Base-by-base conservation (phyloP, 2,113 vertebrate genomes). In the Felis chaus region DNA sequence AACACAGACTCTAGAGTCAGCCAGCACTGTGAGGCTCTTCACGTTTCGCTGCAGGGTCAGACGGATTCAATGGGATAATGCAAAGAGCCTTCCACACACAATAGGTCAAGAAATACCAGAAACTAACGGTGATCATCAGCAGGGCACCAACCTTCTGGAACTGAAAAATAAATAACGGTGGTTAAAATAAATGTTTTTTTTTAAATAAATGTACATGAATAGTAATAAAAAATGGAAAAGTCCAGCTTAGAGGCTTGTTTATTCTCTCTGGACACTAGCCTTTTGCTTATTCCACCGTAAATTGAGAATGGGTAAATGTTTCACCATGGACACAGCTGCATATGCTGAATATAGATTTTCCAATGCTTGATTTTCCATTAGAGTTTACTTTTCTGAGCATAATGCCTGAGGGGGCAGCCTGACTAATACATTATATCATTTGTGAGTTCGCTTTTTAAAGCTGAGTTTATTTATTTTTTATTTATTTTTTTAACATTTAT, bases 401-500 rank as follows among this genome's bases (percentile, higher is more conserved):
- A 74, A 57, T 71, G 86, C 41, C 65, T 89, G 66, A 91, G 14
- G 45, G 50, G 90, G 12, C 16, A 57, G 45, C 23, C 79, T 69
- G 29, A 85, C 29, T 48, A 80, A 84, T 19, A 89, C 11, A 71
- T 85, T 33, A 31, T 78, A 53, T 27, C 18, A 73, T 66, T 76
- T 86, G 88, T 89, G 71, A 89, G 14, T 57, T 89, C 12, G 23
- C 31, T 92, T 96, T 92, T 76, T 71, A 92, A 91, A 91, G 63
- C 41, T 71, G 41, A 45, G 41, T 7, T 41, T 41, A 5, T 41
- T 41, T 5, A 1, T 41, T 45, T 45, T 45, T 7, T 45, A 7
- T 45, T 45, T 45, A 7, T 45, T 45, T 45, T 45, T 45, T 45
- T 45, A 45, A 45, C 45, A 45, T 45, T 45, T 45, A 45, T 45